Conservation (phyloP, 2,113 vertebrate species). For the Upupa epops region DNA sequence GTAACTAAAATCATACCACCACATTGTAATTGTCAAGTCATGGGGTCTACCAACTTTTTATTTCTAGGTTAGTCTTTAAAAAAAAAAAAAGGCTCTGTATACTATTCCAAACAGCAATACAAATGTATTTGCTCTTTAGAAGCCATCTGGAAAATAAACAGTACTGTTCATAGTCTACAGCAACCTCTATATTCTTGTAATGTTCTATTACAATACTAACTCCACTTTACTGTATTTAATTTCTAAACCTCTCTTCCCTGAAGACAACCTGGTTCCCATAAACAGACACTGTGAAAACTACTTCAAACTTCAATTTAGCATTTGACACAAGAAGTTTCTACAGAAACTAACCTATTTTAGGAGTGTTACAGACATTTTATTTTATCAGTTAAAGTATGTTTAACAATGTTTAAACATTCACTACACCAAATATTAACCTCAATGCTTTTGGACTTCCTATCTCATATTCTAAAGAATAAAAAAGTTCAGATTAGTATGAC, state of each 20-base stretch:
- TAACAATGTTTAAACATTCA: conserved; percentile 32
- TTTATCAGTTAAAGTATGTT: not conserved
- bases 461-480: not conserved
- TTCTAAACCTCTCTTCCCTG: not conserved
- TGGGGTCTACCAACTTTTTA: conserved; percentile 2
- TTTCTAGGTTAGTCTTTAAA: conserved; percentile 25
- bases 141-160: conserved; percentile 61
- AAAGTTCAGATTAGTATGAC: conserved; percentile 35
- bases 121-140: conserved; percentile 49
- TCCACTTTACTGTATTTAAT: not conserved
- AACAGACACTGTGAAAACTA: not conserved
- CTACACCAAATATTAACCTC: not conserved
- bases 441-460: not conserved
- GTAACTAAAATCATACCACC: not conserved
- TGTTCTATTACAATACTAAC: not conserved
- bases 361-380: conserved; percentile 32
- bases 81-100: conserved; percentile 37
- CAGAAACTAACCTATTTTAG: conserved; percentile 35
- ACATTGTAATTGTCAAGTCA: conserved; percentile 30
- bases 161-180: conserved; percentile 27
- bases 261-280: not conserved
- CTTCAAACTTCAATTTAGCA: not conserved
- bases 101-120: conserved; percentile 30
- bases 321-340: not conserved
- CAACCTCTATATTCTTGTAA: conserved; percentile 21